Base-by-base conservation (phyloP, 2,113 vertebrate species). In the Casuarius casuarius region DNA sequence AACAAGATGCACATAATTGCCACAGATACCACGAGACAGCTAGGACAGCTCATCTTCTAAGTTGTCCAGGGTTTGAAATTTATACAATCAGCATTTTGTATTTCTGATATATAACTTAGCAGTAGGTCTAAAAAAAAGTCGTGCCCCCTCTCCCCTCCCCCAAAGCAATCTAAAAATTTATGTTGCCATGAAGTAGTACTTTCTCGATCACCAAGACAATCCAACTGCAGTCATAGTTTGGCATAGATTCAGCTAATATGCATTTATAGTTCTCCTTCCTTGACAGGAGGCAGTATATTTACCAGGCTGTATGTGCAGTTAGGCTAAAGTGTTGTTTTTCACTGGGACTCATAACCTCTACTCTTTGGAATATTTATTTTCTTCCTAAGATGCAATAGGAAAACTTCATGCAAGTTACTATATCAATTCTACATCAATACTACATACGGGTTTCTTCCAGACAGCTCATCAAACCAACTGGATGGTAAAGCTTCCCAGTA, bases 261-360 rank as follows among this genome's bases (percentile, higher is more conserved):
- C 94, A 92, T 95, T 95, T 97, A 89, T 74, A 87, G 92, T 72
- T 61, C 86, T 96, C 71, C 78, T 92, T 92, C 92, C 94, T 80
- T 95, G 94, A 92, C 89, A 95, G 79, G 87, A 94, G 79, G 89
- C 89, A 97, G 84, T 77, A 88, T 95, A 94, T 96, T 91, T 88
- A 95, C 92, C 88, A 96, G 96, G 56, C 79, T 94, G 52, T 42
- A 46, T 72, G 54, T 87, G 89, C 91, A 90, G 87, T 92, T 78
- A 90, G 71, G 46, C 65, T 94, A 91, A 93, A 95, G 91, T 84
- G 94, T 58, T 89, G 83, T 89, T 97, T 94, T 96, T 94, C 95
- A 93, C 80, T 87, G 85, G 74, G 74, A 91, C 86, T 96, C 91
- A 97, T 94, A 96, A 90, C 91, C 81, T 95, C 89, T 84, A 75